These are phyloP conservation scores for Esox masquinongy DNA, from an alignment of 2,797 vertebrate genomes.

Conservation along the genomic window DNA sequence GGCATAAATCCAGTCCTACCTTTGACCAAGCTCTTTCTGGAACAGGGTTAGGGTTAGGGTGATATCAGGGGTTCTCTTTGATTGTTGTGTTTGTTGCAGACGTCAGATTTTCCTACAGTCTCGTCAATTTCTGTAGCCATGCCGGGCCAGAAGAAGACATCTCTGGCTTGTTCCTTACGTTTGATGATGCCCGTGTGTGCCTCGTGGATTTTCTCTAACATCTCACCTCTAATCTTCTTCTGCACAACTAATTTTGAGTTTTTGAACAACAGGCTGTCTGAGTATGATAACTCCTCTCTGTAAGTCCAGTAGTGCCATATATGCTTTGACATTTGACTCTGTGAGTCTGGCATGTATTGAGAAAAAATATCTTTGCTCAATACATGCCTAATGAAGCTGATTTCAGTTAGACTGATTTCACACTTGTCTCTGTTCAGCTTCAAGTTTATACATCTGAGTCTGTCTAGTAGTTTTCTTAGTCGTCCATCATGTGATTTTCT, in stretches of 20 bases:
- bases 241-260: not conserved
- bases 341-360: too few relatives aligned
- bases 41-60: not conserved
- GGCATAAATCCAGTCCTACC: not conserved
- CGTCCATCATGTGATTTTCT: conserved; percentile 1
- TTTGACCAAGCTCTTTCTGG: not conserved
- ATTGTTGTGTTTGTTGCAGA: not conserved
- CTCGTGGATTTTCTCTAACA: too few relatives aligned
- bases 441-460: conserved; percentile 20
- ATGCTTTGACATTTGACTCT: not conserved
- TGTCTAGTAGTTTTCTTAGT: conserved; percentile 17
- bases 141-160: not conserved
- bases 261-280: not conserved
- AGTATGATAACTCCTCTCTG: not conserved
- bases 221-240: not conserved
- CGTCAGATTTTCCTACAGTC: not conserved
- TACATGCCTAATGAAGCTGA: conserved; percentile 17
- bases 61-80: not conserved
- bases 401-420: conserved; percentile 22
- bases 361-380: conserved; percentile 8
- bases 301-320: not conserved
- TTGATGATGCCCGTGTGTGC: too few relatives aligned
- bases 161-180: too few relatives aligned
- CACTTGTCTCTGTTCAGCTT: conserved; percentile 27
- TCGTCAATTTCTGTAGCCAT: not conserved